These are phyloP conservation scores for Druceiella hillmani DNA, from an alignment of 2,888 invertebrate species.

Conservation along the genomic window DNA sequence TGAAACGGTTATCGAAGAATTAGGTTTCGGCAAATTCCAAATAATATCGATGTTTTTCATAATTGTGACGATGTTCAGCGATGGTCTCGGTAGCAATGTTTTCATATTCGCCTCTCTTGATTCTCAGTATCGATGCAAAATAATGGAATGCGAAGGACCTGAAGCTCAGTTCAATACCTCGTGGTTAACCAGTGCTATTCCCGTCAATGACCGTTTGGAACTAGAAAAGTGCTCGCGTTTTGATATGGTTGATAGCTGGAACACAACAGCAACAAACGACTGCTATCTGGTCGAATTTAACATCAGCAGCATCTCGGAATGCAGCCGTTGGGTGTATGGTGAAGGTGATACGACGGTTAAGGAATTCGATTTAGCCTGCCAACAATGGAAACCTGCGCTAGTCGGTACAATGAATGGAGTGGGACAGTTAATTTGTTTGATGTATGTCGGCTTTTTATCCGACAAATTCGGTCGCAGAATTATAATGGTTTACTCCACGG, in stretches of 20 bases:
- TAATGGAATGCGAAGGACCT: background rate
- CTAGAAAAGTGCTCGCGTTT: no score
- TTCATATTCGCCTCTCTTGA: background rate
- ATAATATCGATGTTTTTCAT: background rate
- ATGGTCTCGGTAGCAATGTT: background rate
- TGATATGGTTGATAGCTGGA: no score
- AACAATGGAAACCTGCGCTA: constrained; percentile 55
- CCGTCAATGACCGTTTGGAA: no score
- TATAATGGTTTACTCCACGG: constrained; percentile 40
- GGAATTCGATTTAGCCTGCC: constrained; percentile 44
- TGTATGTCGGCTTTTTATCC: constrained; percentile 53
- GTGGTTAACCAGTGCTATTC: background rate
- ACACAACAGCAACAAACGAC: background rate
- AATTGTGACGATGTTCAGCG: background rate
- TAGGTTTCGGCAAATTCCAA: constrained; percentile 2
- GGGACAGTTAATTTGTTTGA: constrained; percentile 55
- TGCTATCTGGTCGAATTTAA: constrained; percentile 23
- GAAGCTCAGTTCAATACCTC: background rate
- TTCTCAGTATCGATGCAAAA: constrained; percentile 1
- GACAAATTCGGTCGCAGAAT: constrained; percentile 49
- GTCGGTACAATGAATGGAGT: constrained; percentile 57
- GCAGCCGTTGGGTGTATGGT: constrained; percentile 13
- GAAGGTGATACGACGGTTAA: constrained; percentile 16
- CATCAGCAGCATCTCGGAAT: constrained; percentile 2
- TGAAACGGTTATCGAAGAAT: no score